These are phyloP conservation scores for Bombus consobrinus DNA, from an alignment of 1,140 invertebrate genomes.

Conservation along the genomic window DNA sequence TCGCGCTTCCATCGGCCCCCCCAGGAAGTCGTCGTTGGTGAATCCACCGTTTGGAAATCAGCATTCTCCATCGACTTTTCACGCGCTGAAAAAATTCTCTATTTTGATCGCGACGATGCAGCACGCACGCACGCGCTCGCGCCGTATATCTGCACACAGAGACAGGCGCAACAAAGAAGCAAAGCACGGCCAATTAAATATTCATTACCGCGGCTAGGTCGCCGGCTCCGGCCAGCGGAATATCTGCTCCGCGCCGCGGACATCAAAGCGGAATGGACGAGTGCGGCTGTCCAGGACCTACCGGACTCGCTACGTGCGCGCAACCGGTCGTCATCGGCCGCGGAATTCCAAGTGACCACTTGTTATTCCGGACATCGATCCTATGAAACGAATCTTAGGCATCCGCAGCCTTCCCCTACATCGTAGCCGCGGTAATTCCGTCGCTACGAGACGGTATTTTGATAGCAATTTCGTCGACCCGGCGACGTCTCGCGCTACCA, in stretches of 20 bases:
- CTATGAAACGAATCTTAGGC: conserved; percentile 49
- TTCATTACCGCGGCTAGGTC: conserved; percentile 55
- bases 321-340: conserved; percentile 50
- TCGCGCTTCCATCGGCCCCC: background rate
- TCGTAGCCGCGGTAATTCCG: conserved; percentile 29
- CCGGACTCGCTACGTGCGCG: conserved; percentile 46
- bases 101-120: conserved; percentile 18
- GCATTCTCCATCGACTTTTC: conserved; percentile 20
- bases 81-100: conserved; percentile 11
- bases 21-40: background rate
- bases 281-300: conserved; percentile 44
- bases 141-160: background rate
- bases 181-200: conserved; percentile 57
- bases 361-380: conserved; percentile 51
- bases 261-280: conserved; percentile 64
- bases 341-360: conserved; percentile 62
- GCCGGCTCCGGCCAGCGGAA: conserved; percentile 37
- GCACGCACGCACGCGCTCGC: background rate
- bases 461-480: conserved; percentile 23
- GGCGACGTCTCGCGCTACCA: background rate
- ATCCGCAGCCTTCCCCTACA: conserved; percentile 34
- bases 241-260: conserved; percentile 33
- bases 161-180: background rate
- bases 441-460: conserved; percentile 25
- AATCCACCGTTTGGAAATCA: background rate